These are phyloP conservation scores for Dicycla oo DNA, from an alignment of 2,888 invertebrate genomes.

Conservation along the genomic window DNA sequence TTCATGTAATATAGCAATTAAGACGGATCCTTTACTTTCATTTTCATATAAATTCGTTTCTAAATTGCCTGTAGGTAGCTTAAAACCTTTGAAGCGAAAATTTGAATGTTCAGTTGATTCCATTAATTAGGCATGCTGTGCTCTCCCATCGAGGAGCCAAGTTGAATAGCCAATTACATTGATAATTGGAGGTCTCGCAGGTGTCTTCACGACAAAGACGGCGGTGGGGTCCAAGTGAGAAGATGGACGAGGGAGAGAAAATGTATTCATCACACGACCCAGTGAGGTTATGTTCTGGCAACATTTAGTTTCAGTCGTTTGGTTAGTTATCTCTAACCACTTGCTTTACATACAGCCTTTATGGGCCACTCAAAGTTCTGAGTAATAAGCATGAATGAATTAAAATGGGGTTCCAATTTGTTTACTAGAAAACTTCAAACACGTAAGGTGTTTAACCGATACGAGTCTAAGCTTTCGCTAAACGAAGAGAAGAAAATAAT, in stretches of 20 bases:
- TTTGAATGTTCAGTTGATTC: constrained; percentile 88
- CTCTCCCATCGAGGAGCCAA: constrained; percentile 84
- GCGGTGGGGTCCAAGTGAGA: constrained; percentile 58
- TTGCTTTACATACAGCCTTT: too few relatives aligned
- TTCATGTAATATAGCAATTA: constrained; percentile 49
- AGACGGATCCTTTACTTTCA: constrained; percentile 60
- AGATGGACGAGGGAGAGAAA: not conserved
- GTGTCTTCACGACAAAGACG: constrained; percentile 84
- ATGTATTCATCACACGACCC: not conserved
- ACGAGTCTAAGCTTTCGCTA: not conserved
- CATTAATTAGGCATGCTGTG: constrained; percentile 87
- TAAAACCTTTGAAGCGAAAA: constrained; percentile 81
- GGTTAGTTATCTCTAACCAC: too few relatives aligned
- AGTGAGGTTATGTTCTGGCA: not conserved
- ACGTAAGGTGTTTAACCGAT: too few relatives aligned
- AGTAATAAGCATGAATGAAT: too few relatives aligned
- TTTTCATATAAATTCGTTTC: constrained; percentile 76
- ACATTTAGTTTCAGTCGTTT: not conserved
- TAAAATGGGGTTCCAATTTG: too few relatives aligned
- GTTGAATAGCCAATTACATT: constrained; percentile 89
- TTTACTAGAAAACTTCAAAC: too few relatives aligned
- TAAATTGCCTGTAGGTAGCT: constrained; percentile 73
- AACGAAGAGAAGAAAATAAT: not conserved
- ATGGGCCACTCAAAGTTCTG: too few relatives aligned
- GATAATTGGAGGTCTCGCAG: constrained; percentile 89